Conservation (phyloP, 2,113 vertebrate genomes). For the Casuarius casuarius region DNA sequence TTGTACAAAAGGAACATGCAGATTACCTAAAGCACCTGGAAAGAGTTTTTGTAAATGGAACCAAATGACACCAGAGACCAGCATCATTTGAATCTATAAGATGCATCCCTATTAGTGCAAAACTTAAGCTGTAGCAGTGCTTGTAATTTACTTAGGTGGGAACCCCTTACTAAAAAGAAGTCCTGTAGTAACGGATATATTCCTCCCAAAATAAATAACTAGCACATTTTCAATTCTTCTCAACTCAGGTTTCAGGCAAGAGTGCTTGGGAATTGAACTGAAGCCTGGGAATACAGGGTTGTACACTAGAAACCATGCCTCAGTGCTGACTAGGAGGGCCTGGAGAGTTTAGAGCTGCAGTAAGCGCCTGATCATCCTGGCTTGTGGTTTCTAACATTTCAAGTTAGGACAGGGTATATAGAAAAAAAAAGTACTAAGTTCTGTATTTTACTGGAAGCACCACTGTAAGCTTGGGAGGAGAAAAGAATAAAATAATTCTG, state of each 20-base stretch:
- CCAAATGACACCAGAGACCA: not conserved
- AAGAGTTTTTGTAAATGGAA: not conserved
- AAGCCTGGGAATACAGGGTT: not conserved
- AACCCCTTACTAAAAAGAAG: not conserved
- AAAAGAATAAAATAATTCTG: conserved; percentile 18
- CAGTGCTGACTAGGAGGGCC: not conserved
- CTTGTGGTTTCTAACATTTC: conserved; percentile 25
- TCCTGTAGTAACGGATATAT: not conserved
- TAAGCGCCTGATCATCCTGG: conserved; percentile 67
- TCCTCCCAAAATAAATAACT: not conserved
- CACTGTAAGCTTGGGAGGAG: not conserved
- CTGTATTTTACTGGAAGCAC: not conserved
- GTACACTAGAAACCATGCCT: not conserved
- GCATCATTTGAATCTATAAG: not conserved
- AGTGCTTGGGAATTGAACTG: not conserved
- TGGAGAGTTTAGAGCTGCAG: not conserved
- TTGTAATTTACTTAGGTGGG: not conserved
- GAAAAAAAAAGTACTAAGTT: not conserved
- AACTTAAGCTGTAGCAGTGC: not conserved
- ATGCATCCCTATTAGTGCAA: not conserved
- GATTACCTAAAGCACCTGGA: not conserved
- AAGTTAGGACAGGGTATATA: not conserved
- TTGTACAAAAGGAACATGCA: not conserved
- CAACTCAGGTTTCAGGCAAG: not conserved
- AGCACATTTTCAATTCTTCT: not conserved